Base-by-base conservation (phyloP, 2,888 invertebrate genomes). In the Cynaeus angustus region DNA sequence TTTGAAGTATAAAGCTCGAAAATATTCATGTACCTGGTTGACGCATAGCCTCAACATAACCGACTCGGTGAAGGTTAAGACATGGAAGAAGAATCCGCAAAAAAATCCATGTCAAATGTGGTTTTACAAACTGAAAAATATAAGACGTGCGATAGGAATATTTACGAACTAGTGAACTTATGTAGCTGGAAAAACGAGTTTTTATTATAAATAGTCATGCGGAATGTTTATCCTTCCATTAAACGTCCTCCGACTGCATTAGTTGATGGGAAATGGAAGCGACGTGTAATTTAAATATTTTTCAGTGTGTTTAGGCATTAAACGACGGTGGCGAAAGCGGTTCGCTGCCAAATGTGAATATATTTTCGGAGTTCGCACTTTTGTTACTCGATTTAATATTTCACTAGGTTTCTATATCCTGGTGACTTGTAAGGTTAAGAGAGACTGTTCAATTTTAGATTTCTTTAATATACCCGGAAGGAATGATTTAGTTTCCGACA, bases 401-500 rank as follows among this genome's bases (percentile, higher is more conserved):
- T 70, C 68, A 66, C 50, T 41, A 66, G 37, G 50, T 62, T 61
- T 55, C 33, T 50, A 70, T 73, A 68, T 66, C 64, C 52, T 43
- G 53, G 13, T 1, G 41, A 64, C 67, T 50, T 38, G 55, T 52
- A 68, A 70, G 72, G 70, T 72, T 72, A 70, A 64, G 46, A 50
- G 64, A 56, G 59, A 71, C 75, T 74, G 77, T 75, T 79, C 80
- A 79, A 79, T 79, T 79, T 80, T 79, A 77, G 78, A 80, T 78
- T 79, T 79, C 78, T 79, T 80, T 80, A 81, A 81, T 81, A 80
- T 80, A 77, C 78, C 78, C 75, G 72, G 77, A 78, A 74, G 68
- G 77, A 72, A 79, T 81, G 81, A 81, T 81, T 81, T 81, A 81
- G 78, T 78, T 78, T 76, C 75, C 77, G 73, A 75, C 81, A 81